Percentiles rank a stretch among this genome's conserved stretches.
These are phyloP conservation scores for Poeciliopsis presidionis DNA, from an alignment of 2,797 vertebrate genomes.

Conservation along the genomic window DNA sequence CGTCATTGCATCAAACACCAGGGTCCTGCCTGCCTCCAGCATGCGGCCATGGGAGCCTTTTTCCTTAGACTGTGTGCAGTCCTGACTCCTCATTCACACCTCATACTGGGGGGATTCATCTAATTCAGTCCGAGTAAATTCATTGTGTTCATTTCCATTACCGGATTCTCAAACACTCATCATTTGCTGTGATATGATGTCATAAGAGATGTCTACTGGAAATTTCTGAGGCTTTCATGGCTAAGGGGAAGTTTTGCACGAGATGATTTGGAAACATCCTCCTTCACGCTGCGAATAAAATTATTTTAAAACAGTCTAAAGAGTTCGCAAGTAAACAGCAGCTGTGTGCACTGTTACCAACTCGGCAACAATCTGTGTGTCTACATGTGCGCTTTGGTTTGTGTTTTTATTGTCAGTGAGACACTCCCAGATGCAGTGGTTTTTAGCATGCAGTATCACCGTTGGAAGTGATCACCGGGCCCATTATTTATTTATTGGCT, in stretches of 20 bases:
- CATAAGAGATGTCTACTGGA: neutral
- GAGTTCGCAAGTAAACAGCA: slow-evolving; percentile 33
- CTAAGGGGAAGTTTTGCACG: slow-evolving; percentile 21
- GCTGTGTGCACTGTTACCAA: slow-evolving; percentile 25
- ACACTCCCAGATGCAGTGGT: slow-evolving; percentile 76
- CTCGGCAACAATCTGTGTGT: slow-evolving; percentile 46
- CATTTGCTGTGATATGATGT: slow-evolving; percentile 2
- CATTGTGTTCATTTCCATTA: slow-evolving; percentile 7
- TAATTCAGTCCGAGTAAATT: slow-evolving; percentile 24
- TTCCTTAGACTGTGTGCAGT: slow-evolving; percentile 42
- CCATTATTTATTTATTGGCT: slow-evolving; percentile 83
- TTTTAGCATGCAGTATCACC: slow-evolving; percentile 69
- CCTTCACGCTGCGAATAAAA: slow-evolving; percentile 6
- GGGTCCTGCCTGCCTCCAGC: slow-evolving; percentile 58
- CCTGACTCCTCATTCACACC: slow-evolving; percentile 64
- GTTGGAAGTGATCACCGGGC: slow-evolving; percentile 76
- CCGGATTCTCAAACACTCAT: neutral
- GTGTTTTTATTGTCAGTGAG: slow-evolving; percentile 70
- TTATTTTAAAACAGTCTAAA: neutral
- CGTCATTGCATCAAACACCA: slow-evolving; percentile 84
- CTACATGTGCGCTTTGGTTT: slow-evolving; percentile 40
- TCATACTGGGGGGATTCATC: slow-evolving; percentile 44
- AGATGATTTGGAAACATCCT: slow-evolving; percentile 3
- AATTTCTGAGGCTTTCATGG: slow-evolving; percentile 10
- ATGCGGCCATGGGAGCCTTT: slow-evolving; percentile 53